Evolutionary conservation across 2,888 invertebrate genomes (phyloP), one percentile per base, ranked within the genome.

Genomic region (Pimpla rufipes): DNA sequence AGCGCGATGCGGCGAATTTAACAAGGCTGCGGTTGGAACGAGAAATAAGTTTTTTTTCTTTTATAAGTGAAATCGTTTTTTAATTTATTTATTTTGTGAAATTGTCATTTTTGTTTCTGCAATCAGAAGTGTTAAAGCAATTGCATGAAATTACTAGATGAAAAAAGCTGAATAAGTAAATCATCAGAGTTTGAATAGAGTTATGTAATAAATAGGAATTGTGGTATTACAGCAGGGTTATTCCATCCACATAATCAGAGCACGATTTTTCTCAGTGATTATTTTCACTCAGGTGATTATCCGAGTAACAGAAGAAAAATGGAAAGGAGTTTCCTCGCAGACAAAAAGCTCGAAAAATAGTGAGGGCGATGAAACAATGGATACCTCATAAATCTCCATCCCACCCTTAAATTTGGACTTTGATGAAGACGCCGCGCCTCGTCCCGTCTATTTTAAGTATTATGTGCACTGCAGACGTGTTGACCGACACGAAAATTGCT

Each of bases 401-500:
- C 23, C 73, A 50, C 52, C n/a, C 16, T 21, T n/a, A 70, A 83
- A 35, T 79, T 71, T 62, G 10, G 67, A 52, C 37, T 16, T 73
- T 62, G 73, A 79, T 83, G 47, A 83, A 83, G 74, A 70, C 45
- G 21, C 47, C 23, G 23, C n/a, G 23, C 59, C n/a, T 35, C 50
- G 45, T 35, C 52, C 50, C 10, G 23, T 71, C 47, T 42, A 35
- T 80, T 68, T 80, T 8, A 62, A 64, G 73, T 71, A 73, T 73
- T 59, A 42, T 73, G 62, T 80, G 64, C 64, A 52, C 64, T 45
- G 40, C 45, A 67, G 67, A 77, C 80, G 71, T 77, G 83, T 83
- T 83, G 79, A 83, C 75, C 79, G 83, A 83, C 76, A 73, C 77
- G 83, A 74, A 83, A 83, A 83, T 80, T 83, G 68, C 80, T 73